Percentiles rank a stretch among this genome's conserved stretches.
These are phyloP conservation scores for Tetragnatha versicolor DNA, from an alignment of 1,140 invertebrate species.

Conservation along the genomic window DNA sequence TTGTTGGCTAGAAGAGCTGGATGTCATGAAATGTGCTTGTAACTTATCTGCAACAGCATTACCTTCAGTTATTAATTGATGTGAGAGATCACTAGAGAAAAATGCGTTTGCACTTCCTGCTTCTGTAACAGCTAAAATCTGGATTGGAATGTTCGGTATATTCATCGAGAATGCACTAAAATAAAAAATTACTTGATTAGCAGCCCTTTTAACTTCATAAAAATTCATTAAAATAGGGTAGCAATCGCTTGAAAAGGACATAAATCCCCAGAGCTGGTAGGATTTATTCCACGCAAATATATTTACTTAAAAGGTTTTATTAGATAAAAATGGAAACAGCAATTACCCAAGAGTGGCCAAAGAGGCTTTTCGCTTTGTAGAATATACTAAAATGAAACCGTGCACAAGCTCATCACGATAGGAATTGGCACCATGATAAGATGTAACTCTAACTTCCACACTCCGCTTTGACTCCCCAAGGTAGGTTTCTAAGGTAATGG, in stretches of 20 bases:
- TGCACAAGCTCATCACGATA: conserved; percentile 92
- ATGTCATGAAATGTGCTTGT: conserved; percentile 91
- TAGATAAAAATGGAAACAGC: background rate
- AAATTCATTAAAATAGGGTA: too few species aligned
- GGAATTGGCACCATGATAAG: conserved; percentile 92
- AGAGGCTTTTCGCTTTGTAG: conserved; percentile 92
- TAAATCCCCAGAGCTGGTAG: too few species aligned
- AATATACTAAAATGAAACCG: conserved; percentile 95
- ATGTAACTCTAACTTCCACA: conserved; percentile 92
- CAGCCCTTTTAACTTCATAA: too few species aligned
- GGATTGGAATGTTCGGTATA: conserved; percentile 92
- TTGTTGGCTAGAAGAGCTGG: conserved; percentile 78
- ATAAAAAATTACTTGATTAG: conserved; percentile 54
- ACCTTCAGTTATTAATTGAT: conserved; percentile 90
- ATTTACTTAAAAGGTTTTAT: too few species aligned
- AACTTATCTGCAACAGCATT: conserved; percentile 90
- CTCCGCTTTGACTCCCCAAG: conserved; percentile 81
- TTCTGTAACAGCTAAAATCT: conserved; percentile 93
- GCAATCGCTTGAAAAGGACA: too few species aligned
- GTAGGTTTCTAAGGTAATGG: conserved; percentile 89
- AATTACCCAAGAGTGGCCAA: conserved; percentile 88
- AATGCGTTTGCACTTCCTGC: conserved; percentile 81
- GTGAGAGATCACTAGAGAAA: conserved; percentile 87
- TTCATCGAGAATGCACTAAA: conserved; percentile 90
- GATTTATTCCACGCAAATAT: too few species aligned